Base-by-base conservation (phyloP, 2,113 vertebrate species). In the Drymodes brunneopygia region DNA sequence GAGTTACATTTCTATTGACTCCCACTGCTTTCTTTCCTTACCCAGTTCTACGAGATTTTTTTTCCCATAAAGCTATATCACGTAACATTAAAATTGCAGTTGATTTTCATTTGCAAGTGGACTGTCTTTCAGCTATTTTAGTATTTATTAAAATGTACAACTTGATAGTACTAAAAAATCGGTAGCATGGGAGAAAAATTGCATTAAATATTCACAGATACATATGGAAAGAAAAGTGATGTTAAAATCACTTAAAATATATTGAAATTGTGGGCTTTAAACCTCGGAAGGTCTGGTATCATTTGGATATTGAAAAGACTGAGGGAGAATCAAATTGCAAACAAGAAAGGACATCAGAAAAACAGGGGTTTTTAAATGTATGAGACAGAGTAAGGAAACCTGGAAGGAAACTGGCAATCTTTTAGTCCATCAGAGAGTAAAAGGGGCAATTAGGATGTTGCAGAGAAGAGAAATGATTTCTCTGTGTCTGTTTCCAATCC, bases 11-110 rank as follows among this genome's bases (percentile, higher is more conserved):
- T 92, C 64, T 88, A 48, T 50, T 24, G 56, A 92, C 88, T 93
- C 92, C 92, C 93, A 96, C 93, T 81, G 66, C 93, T 96, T 96
- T 88, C 79, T 67, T 81, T 77, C 82, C 90, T 78, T 86, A 80
- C 81, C 19, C 36, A 86, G 40, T 64, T 74, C 60, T 86, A 95
- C 11, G 9, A 93, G 94, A 56, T 67, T 93, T 88, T 78, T 78
- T 72, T 38, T 67, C 78, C 72, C 69, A 88, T 78, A 67, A 92
- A 93, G 48, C 65, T 83, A 9, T 74, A 88, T 96, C 96, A 93
- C 1, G 0, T 81, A 95, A 95, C 70, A 86, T 78, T 86, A 74
- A 93, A 92, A 94, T 78, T 88, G 71, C 60, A 38, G 81, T 38
- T 79, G 82, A 81, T 90, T 95, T 96, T 92, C 40, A 45, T 83